A percentile compares a stretch with the other conserved stretches of the same genome.
These are phyloP conservation scores for Anarrhichthys ocellatus DNA, from an alignment of 2,113 vertebrate genomes.

Conservation along the genomic window DNA sequence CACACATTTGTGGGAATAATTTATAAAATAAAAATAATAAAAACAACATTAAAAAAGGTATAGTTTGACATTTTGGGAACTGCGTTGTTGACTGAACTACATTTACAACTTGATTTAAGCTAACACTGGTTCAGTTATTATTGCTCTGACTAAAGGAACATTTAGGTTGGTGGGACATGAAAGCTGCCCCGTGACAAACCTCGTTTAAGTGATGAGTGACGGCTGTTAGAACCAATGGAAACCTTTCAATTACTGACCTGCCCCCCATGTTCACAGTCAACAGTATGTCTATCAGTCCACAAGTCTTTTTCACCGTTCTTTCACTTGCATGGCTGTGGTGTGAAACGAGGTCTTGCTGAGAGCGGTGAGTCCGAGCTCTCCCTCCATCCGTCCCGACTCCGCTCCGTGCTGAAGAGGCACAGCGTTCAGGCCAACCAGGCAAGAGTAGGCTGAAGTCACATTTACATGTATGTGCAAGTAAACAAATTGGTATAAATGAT, in stretches of 20 bases:
- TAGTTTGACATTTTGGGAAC: not conserved
- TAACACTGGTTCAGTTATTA: conserved; percentile 54
- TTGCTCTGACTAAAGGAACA: conserved; percentile 55
- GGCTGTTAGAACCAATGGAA: not conserved
- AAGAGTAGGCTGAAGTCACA: not conserved
- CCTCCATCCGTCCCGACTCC: not conserved
- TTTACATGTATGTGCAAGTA: not conserved
- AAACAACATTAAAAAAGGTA: not conserved
- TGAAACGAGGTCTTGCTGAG: not conserved
- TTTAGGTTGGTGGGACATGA: conserved; percentile 9
- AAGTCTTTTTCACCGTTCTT: not conserved
- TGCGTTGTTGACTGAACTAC: conserved; percentile 2
- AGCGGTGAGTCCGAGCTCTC: not conserved
- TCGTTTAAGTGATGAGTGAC: not conserved
- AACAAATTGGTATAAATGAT: conserved; percentile 32
- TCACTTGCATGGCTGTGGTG: not conserved
- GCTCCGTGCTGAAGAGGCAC: conserved; percentile 1
- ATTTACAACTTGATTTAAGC: conserved; percentile 24
- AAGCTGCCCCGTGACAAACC: conserved; percentile 37
- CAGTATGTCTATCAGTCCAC: not conserved
- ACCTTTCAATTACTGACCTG: not conserved
- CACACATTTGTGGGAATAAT: not conserved
- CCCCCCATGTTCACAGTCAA: not conserved
- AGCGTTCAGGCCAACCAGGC: not conserved
- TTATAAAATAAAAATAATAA: too few species aligned